These are phyloP conservation scores for Agriopis aurantiaria DNA, from an alignment of 2,888 invertebrate species.

Conservation along the genomic window DNA sequence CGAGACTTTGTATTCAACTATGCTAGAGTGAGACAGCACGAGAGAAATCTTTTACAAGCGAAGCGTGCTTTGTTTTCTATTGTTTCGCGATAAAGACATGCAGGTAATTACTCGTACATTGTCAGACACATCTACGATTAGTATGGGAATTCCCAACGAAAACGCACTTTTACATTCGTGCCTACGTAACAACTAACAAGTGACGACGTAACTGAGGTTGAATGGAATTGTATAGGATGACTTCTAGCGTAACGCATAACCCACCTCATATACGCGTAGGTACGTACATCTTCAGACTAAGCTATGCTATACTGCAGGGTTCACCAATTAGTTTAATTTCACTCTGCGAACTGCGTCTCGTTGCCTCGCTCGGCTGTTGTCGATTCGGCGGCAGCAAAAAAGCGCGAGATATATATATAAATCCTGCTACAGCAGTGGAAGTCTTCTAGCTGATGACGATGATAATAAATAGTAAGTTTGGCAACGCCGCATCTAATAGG, in stretches of 20 bases:
- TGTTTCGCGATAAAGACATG: slow-evolving; percentile 2
- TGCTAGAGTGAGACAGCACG: too few relatives aligned
- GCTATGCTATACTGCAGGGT: neutral
- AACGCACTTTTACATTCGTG: slow-evolving; percentile 20
- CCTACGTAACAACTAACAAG: slow-evolving; percentile 17
- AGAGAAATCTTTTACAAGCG: neutral
- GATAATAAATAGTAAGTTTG: too few relatives aligned
- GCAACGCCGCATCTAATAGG: too few relatives aligned
- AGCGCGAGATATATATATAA: too few relatives aligned
- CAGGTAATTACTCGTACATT: slow-evolving; percentile 2
- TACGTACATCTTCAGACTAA: neutral
- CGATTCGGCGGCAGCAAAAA: too few relatives aligned
- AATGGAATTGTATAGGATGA: slow-evolving; percentile 3
- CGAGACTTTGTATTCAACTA: too few relatives aligned
- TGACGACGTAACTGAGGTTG: slow-evolving; percentile 23
- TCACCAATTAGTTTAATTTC: too few relatives aligned
- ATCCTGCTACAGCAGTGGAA: too few relatives aligned
- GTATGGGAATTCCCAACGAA: slow-evolving; percentile 30
- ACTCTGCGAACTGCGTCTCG: too few relatives aligned
- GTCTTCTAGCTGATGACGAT: too few relatives aligned
- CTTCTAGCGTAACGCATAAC: slow-evolving; percentile 25
- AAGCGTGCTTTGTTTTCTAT: slow-evolving; percentile 13
- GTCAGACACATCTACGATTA: slow-evolving; percentile 15
- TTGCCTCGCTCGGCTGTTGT: too few relatives aligned
- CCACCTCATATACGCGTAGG: slow-evolving; percentile 2